These are phyloP conservation scores for Chaetogeoica ovagalla DNA, from an alignment of 2,888 invertebrate genomes.

Conservation along the genomic window DNA sequence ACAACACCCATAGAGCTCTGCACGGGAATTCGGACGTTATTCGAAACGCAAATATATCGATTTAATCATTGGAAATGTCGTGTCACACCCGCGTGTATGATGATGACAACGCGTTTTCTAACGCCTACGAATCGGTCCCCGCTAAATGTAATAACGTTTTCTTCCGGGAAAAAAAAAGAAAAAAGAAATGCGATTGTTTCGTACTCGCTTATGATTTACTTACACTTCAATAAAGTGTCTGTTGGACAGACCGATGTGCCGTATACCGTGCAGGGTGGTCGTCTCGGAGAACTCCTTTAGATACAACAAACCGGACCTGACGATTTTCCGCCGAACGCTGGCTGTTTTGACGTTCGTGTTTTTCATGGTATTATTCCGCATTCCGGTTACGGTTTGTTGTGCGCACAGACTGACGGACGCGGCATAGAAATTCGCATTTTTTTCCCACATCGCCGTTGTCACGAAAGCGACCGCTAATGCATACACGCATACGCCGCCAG, in stretches of 20 bases:
- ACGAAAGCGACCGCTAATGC: conserved; percentile 48
- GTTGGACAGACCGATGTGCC: conserved; percentile 60
- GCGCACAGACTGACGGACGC: conserved; percentile 14
- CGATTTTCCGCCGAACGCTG: background rate
- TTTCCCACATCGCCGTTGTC: conserved; percentile 50
- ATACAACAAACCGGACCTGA: conserved; percentile 46
- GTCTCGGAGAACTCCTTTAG: conserved; percentile 61
- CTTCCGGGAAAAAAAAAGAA: too few relatives aligned
- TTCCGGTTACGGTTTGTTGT: conserved; percentile 2
- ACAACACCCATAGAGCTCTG: conserved; percentile 56
- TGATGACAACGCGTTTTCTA: too few relatives aligned
- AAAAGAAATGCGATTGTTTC: too few relatives aligned
- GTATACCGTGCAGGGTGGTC: conserved; percentile 63
- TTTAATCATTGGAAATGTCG: too few relatives aligned
- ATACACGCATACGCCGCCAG: conserved; percentile 27
- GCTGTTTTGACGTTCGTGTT: background rate
- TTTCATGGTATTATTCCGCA: background rate
- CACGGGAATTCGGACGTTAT: conserved; percentile 2
- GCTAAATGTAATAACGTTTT: too few relatives aligned
- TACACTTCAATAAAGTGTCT: conserved; percentile 64
- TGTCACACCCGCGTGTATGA: too few relatives aligned
- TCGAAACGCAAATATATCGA: background rate
- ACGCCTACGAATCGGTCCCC: too few relatives aligned
- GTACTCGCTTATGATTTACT: conserved; percentile 45
- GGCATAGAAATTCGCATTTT: conserved; percentile 39